phyloP scores from a whole-genome alignment of 2,113 vertebrate species.

The Gadus macrocephalus region DNA sequence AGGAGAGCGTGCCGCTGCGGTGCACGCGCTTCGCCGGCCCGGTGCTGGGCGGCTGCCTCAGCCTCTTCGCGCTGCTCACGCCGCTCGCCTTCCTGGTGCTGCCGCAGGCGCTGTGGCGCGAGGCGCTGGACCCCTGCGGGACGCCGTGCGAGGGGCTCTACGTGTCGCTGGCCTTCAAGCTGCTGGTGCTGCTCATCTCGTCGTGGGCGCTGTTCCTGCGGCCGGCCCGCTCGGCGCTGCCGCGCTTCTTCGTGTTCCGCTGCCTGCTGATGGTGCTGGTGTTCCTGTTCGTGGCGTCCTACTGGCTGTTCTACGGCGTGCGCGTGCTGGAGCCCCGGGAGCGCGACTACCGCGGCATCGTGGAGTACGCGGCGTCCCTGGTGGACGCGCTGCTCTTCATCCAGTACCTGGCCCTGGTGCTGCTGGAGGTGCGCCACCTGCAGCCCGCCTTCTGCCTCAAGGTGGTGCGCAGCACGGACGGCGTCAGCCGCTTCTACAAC shows the following conservation, averaged over 20 bases:
- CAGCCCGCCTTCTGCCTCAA: constrained; percentile 92
- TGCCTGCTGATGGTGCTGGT: constrained; percentile 88
- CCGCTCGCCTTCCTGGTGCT: constrained; percentile 88
- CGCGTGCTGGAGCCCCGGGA: constrained; percentile 82
- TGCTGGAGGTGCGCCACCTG: constrained; percentile 87
- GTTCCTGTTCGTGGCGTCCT: constrained; percentile 86
- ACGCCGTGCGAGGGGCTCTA: constrained; percentile 90
- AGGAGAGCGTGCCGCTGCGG: constrained; percentile 85
- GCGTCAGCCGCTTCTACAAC: constrained; percentile 88
- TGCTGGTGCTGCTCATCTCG: constrained; percentile 86
- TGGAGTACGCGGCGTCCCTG: constrained; percentile 86
- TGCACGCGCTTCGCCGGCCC: constrained; percentile 84
- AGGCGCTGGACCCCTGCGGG: constrained; percentile 80
- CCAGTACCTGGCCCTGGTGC: constrained; percentile 87
- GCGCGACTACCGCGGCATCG: constrained; percentile 82
- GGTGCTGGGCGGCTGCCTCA: constrained; percentile 75
- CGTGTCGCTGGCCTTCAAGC: constrained; percentile 90
- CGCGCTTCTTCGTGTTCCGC: constrained; percentile 83
- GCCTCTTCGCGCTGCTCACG: constrained; percentile 83
- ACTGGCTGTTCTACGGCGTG: constrained; percentile 91
- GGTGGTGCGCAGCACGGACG: constrained; percentile 85
- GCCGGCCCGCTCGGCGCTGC: constrained; percentile 81
- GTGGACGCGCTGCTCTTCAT: constrained; percentile 90
- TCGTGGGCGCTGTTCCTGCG: constrained; percentile 92
- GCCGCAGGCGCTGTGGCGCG: constrained; percentile 85